Evolutionary conservation across 2,888 invertebrate genomes (phyloP), one percentile per base, ranked within the genome.

Genomic region (Steinernema carpocapsae): DNA sequence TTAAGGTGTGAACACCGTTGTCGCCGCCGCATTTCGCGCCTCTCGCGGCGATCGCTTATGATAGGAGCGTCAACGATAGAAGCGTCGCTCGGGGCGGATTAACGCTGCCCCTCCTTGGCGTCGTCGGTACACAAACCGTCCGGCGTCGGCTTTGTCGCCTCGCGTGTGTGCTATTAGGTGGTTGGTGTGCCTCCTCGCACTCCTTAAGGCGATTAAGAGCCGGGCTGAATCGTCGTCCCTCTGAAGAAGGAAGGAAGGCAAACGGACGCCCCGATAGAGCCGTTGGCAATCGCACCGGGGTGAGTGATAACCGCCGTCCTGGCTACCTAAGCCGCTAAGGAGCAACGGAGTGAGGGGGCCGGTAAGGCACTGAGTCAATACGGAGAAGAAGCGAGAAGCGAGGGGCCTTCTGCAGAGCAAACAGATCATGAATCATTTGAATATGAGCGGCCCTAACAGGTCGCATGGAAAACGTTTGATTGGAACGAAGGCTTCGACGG

Each of bases 381-480:
- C 26, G 22, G 56, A 10, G 26, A 26, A n/a, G n/a, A n/a, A n/a
- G n/a, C 43, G 43, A 43, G 43, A 43, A 43, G 43, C 43, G 56
- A n/a, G n/a, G n/a, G n/a, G n/a, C n/a, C n/a, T n/a, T n/a, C 3
- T 19, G 6, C 26, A 19, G 56, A 19, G 26, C 56, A 56, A 56
- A 56, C 56, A 56, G 56, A 56, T 56, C 56, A 56, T 56, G 56
- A 56, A 56, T 56, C 56, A 56, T 56, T 56, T 56, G 56, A 3
- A 56, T 56, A 56, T 24, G 56, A 26, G 22, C 56, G 22, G 24
- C 17, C 24, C 56, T 56, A 56, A 56, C 56, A 24, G 56, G 56
- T 56, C 56, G 56, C 19, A 24, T 19, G 56, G 22, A 26, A 24
- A 10, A 19, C 24, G 48, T 48, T 48, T 4, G n/a, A 48, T 48